Evolutionary conservation across 2,797 vertebrate species (phyloP), one percentile per base, ranked within the genome.

Genomic region (Hozukius guyotensis): DNA sequence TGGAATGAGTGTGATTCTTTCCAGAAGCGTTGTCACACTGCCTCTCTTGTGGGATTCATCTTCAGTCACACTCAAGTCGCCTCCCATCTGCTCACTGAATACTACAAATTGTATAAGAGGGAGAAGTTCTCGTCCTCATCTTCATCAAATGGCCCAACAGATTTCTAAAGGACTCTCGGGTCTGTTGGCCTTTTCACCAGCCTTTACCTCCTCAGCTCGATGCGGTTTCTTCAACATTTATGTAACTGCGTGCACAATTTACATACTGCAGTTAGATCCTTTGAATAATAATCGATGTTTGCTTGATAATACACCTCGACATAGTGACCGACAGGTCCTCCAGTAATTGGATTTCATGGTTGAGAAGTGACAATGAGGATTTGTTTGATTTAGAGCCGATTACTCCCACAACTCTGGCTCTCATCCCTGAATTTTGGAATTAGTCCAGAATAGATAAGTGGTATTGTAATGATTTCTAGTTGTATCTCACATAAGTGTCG

Each of bases 61-160:
- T 75, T 77, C 81, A 86, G 65, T 84, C 80, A 16, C 81, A 86
- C 77, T 90, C 71, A 83, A 88, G 84, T 87, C 72, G 61, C 75
- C 78, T 89, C 83, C 88, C 90, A 91, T 93, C 90, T 92, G 88
- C 75, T 91, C 65, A 12, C 27, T 86, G 77, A 89, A 88, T 84
- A 75, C 81, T 78, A 66, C 80, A 77, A 85, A 89, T 34, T 91
- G 34, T 66, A 31, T 81, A 82, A 83, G 74, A 34, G 64, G 75
- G 52, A 80, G 56, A 72, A 56, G 60, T 86, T 82, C 79, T 82
- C 42, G 27, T 82, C 72, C 62, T 85, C 57, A 13, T 77, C 75
- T 69, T 81, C 57, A 27, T 46, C 27, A 86, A 91, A 82, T 65
- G 68, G 78, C 76, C 82, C 63, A 82, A 85, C 72, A 85, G 71